Evolutionary conservation across 2,888 invertebrate species (phyloP), one percentile per base, ranked within the genome.

Genomic region (Caenorhabditis sp.): DNA sequence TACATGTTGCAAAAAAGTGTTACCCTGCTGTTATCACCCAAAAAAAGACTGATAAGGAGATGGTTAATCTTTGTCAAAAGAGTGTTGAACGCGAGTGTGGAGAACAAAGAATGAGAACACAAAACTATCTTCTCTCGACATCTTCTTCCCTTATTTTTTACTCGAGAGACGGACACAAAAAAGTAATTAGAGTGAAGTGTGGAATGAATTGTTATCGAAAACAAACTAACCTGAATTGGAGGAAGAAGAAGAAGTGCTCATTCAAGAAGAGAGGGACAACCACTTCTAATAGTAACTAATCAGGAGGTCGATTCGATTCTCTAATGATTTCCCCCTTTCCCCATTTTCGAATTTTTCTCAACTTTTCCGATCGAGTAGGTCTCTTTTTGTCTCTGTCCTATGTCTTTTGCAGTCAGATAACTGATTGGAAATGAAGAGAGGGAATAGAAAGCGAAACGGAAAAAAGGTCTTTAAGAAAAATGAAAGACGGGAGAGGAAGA

Each of bases 331-430:
- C 10, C 26, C 41, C 63, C 64, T 35, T 56, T 35, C 44, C 51
- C 44, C 38, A 4, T 14, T 54, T 54, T 54, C 19, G 19, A 19
- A 47, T 51, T 26, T 51, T 58, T 61, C 54, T 28, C 58, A 44
- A 63, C 44, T 24, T 73, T 73, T 80, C 63, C 69, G 59, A 41
- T 12, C 35, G 70, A 80, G 26, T 73, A 72, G 64, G 79, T 72
- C 47, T 69, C 31, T 49, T n/a, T n/a, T n/a, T 47, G 47, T 47
- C 19, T 47, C 7, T 49, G 68, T 63, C 59, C 63, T 69, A 24
- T 59, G 41, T 79, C 35, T 80, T 41, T 80, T 58, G 63, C 56
- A 12, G 16, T 26, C 41, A 58, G 61, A 73, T 59, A 73, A 73
- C 66, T 59, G 68, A 61, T 49, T 69, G 41, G 31, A 59, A 59